A percentile compares a stretch with the other conserved stretches of the same genome.
Evolutionary conservation across 2,797 vertebrate genomes (phyloP).

Genomic region (Tamandua tetradactyla): DNA sequence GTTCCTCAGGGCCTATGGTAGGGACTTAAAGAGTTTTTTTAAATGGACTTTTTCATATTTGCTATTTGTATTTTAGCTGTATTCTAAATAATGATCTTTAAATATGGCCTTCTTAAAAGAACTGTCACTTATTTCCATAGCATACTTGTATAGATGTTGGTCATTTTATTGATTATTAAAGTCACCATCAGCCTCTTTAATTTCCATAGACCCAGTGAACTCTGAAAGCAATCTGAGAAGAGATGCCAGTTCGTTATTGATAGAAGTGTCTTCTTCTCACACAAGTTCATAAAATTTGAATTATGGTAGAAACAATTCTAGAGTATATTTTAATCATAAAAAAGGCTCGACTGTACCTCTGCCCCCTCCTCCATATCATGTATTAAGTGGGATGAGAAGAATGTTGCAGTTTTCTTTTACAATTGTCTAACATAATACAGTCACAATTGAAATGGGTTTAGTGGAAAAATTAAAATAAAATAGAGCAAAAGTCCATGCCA

Average conservation of each 20-base stretch:
- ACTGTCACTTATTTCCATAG: background rate
- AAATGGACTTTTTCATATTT: background rate
- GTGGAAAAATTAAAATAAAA: slow-evolving; percentile 11
- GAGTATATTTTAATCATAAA: slow-evolving; percentile 11
- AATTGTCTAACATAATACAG: background rate
- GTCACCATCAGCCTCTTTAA: background rate
- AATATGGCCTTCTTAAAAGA: background rate
- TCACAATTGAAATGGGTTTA: background rate
- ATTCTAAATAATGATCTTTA: background rate
- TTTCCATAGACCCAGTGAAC: slow-evolving; percentile 2
- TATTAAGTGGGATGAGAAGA: background rate
- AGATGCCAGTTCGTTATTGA: slow-evolving; percentile 37
- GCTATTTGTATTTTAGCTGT: background rate
- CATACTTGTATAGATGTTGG: background rate
- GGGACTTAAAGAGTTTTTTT: background rate
- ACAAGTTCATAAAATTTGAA: slow-evolving; percentile 33
- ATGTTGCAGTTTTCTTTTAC: background rate
- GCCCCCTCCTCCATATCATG: background rate
- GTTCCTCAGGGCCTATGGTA: background rate
- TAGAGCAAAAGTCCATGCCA: background rate
- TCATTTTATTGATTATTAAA: slow-evolving; percentile 11
- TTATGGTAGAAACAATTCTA: background rate
- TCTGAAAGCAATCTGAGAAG: slow-evolving; percentile 40
- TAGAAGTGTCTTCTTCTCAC: background rate
- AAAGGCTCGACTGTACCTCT: background rate